A percentile compares a stretch with the other conserved stretches of the same genome.
Evolutionary conservation across 1,140 invertebrate genomes (phyloP).

Genomic region (Drosophila paulistorum): DNA sequence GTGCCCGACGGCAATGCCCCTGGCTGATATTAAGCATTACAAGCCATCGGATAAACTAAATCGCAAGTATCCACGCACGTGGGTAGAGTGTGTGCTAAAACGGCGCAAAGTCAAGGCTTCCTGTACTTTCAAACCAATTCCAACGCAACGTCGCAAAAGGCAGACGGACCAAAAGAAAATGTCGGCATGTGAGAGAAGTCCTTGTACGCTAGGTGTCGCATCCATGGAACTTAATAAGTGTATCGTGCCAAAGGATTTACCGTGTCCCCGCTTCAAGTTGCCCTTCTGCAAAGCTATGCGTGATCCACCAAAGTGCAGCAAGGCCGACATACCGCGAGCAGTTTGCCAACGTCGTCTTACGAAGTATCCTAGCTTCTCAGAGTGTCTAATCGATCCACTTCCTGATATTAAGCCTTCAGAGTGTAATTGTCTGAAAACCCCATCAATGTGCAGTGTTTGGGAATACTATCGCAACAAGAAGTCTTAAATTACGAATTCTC

Average conservation of each 20-base stretch:
- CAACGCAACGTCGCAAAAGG: neutral
- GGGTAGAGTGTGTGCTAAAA: conserved; percentile 49
- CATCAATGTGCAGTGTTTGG: conserved; percentile 67
- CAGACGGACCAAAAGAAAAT: neutral
- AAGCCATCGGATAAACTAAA: conserved; percentile 44
- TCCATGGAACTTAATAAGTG: conserved; percentile 6
- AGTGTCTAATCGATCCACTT: conserved; percentile 48
- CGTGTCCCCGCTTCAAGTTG: neutral
- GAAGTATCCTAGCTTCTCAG: conserved; percentile 63
- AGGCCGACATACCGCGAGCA: neutral
- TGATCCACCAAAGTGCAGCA: neutral
- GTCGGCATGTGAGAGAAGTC: neutral
- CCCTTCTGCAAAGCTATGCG: neutral
- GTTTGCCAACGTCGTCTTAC: conserved; percentile 41
- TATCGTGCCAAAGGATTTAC: neutral
- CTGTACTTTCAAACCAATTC: conserved; percentile 15
- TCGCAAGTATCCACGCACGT: conserved; percentile 54
- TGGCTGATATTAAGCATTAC: conserved; percentile 35
- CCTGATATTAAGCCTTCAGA: conserved; percentile 40
- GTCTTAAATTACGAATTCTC: conserved; percentile 23
- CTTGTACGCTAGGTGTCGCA: conserved; percentile 1
- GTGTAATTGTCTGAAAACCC: conserved; percentile 42
- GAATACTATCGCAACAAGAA: conserved; percentile 57
- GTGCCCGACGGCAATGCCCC: conserved; percentile 30
- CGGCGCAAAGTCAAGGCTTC: conserved; percentile 34